phyloP scores from a whole-genome alignment of 2,113 vertebrate genomes.

The Dendropsophus ebraccatus region DNA sequence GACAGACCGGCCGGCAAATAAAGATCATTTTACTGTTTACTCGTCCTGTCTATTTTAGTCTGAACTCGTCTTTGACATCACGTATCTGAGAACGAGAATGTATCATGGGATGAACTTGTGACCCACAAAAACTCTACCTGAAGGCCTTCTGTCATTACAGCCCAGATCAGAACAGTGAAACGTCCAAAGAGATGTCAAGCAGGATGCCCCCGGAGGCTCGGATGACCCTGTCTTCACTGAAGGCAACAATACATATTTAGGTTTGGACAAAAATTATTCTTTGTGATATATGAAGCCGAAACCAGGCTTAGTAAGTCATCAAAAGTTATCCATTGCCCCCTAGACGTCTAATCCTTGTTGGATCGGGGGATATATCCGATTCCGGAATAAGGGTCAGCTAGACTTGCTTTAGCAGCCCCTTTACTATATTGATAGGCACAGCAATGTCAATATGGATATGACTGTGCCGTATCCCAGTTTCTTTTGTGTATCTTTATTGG shows the following conservation, averaged over 20 bases:
- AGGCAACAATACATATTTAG: neutral
- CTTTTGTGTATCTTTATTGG: too few species aligned
- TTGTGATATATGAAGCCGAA: neutral
- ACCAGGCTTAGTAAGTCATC: neutral
- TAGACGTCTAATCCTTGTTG: too few species aligned
- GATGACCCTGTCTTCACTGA: neutral
- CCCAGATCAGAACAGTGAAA: constrained; percentile 25
- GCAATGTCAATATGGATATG: too few species aligned
- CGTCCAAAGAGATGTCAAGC: rapidly evolving
- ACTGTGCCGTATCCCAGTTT: too few species aligned
- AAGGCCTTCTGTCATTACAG: constrained; percentile 27
- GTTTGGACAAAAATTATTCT: neutral
- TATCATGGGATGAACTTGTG: constrained; percentile 58
- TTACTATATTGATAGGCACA: too few species aligned
- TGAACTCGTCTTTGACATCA: constrained; percentile 37
- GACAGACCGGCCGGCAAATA: neutral
- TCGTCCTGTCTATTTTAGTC: constrained; percentile 36
- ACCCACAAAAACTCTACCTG: constrained; percentile 49
- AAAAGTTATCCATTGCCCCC: too few species aligned
- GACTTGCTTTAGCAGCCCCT: too few species aligned
- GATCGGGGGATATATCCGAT: too few species aligned
- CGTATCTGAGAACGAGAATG: neutral
- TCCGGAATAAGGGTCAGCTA: too few species aligned
- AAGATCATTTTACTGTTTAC: neutral
- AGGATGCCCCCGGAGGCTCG: constrained; percentile 22